A percentile compares a stretch with the other conserved stretches of the same genome.
Conservation (phyloP, 2,113 vertebrate species). For the Glareola pratincola region DNA sequence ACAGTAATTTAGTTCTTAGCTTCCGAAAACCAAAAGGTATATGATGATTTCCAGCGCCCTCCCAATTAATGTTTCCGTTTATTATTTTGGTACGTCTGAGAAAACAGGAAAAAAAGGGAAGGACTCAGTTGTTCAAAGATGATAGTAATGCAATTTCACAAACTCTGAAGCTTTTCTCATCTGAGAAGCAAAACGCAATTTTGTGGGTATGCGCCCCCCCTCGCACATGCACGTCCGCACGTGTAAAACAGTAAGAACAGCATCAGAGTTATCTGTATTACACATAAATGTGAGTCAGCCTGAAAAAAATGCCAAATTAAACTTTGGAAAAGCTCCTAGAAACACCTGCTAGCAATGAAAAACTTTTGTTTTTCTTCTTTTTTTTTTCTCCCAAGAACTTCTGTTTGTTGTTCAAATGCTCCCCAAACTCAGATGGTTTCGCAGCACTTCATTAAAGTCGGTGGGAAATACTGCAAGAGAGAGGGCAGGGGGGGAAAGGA, state of each 20-base stretch:
- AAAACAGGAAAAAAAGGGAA: conserved; percentile 59
- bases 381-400: not conserved
- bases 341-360: not conserved
- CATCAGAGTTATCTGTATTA: not conserved
- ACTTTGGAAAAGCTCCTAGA: not conserved
- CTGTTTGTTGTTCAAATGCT: not conserved
- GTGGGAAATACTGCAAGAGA: not conserved
- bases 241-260: not conserved
- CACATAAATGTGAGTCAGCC: not conserved
- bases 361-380: not conserved
- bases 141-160: conserved; percentile 24
- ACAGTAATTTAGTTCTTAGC: conserved; percentile 77
- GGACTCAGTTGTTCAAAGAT: conserved; percentile 39
- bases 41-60: not conserved
- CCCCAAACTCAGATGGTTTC: not conserved
- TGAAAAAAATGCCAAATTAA: not conserved
- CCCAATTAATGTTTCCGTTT: conserved; percentile 31
- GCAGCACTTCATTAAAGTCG: not conserved
- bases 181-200: conserved; percentile 27
- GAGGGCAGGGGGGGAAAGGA: rapidly evolving
- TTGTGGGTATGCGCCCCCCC: not conserved
- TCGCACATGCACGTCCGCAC: not conserved
- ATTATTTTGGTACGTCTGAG: conserved; percentile 62
- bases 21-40: conserved; percentile 57
- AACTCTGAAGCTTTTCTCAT: conserved; percentile 3